Percentiles rank a stretch among this genome's conserved stretches.
These are phyloP conservation scores for Paraplagusia blochii DNA, from an alignment of 2,113 vertebrate genomes.

Conservation along the genomic window DNA sequence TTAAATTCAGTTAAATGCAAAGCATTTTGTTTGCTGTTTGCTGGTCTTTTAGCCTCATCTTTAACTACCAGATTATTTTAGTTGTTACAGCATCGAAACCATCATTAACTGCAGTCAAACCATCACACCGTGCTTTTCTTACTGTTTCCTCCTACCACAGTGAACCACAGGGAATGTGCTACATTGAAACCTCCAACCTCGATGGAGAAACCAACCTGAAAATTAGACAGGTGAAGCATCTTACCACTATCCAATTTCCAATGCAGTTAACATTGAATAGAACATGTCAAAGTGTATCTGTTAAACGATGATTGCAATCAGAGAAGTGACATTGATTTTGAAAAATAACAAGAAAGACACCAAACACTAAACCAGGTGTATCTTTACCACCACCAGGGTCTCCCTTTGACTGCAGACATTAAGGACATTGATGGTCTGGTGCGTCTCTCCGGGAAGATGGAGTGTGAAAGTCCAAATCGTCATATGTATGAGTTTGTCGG, in stretches of 20 bases:
- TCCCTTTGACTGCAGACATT: constrained; percentile 87
- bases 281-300: no score
- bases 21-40: constrained; percentile 42
- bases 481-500: constrained; percentile 98
- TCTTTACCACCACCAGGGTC: constrained; percentile 76
- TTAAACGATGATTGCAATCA: no score
- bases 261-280: background rate
- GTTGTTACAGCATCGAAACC: background rate
- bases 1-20: constrained; percentile 6
- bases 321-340: no score
- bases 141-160: constrained; percentile 70
- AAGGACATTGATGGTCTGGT: constrained; percentile 90
- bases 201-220: constrained; percentile 99
- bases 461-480: constrained; percentile 95
- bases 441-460: constrained; percentile 88
- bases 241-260: background rate
- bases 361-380: background rate
- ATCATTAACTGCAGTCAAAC: background rate
- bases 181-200: constrained; percentile 98
- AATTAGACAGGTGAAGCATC: constrained; percentile 88
- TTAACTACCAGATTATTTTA: background rate
- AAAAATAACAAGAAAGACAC: background rate
- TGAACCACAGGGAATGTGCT: constrained; percentile 98
- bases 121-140: constrained; percentile 9
- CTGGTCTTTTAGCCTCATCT: constrained; percentile 3